Percentiles rank a stretch among this genome's conserved stretches.
These are phyloP conservation scores for Ranitomeya imitator DNA, from an alignment of 2,113 vertebrate species.

Conservation along the genomic window DNA sequence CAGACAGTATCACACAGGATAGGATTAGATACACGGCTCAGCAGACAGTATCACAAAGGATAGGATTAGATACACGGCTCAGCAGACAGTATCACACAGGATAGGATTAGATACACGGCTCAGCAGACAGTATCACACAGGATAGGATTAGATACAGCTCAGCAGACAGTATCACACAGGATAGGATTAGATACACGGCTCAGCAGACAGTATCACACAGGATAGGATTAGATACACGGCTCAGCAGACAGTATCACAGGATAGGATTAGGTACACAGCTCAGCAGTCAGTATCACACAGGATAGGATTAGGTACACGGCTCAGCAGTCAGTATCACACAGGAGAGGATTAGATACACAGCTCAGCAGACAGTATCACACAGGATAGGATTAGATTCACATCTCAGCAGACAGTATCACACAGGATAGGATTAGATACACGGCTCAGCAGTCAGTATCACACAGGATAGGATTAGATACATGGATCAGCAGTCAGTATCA, in stretches of 20 bases:
- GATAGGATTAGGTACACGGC: neutral
- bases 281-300: neutral
- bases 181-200: too few species aligned
- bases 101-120: constrained; percentile 3
- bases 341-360: neutral
- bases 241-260: neutral
- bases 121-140: neutral
- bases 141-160: too few species aligned
- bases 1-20: neutral
- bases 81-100: neutral
- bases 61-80: neutral
- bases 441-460: neutral
- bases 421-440: neutral
- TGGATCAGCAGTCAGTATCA: neutral
- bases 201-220: too few species aligned
- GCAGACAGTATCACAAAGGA: neutral
- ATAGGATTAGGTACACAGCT: neutral
- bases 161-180: too few species aligned
- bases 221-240: neutral
- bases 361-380: neutral
- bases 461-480: neutral
- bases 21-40: neutral
- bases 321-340: neutral
- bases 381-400: neutral
- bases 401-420: neutral